Evolutionary conservation across 2,797 vertebrate species (phyloP), one percentile per base, ranked within the genome.

Genomic region (Anguilla anguilla): DNA sequence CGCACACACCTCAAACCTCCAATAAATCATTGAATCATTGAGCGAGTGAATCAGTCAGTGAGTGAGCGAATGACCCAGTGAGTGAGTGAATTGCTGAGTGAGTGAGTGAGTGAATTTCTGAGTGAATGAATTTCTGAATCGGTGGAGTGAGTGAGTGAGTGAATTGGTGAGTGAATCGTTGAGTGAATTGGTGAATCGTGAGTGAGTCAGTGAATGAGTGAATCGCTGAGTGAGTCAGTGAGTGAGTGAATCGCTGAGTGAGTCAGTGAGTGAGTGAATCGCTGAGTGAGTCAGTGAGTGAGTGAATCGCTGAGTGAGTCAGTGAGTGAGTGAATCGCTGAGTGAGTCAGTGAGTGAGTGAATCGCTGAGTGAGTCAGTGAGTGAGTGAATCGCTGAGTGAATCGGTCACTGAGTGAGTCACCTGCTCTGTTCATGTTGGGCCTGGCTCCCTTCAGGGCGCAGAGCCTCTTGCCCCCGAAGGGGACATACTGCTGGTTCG

Each of bases 401-500:
- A 77, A 11, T 35, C 2, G 57, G 61, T 57, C 6, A 59, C 11
- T 25, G 31, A 39, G 43, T 22, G 22, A 43, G 17, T 94, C 96
- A 99, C 98, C 98, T 96, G 98, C 96, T 97, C 98, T 96, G 97
- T 97, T 98, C 95, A 98, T 96, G 91, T 94, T 85, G 57, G 97
- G 97, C 89, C 97, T 95, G 31, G 96, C 96, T 69, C 98, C 98
- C 92, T 99, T 99, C 81, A 99, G 96, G n/a, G 98, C 98, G 90
- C 96, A 97, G 55, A 99, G 95, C 67, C 99, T 96, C 91, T 98
- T 98, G n/a, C 99, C 99, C 92, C 98, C 98, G 82, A 99, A 99
- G 5, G 99, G 99, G 88, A 98, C 96, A 81, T 99, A 99, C 93
- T 98, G 98, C 96, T 98, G 98, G 91, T 96, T 97, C 11, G 94